Evolutionary conservation across 2,888 invertebrate species (phyloP).

Genomic region (Agrochola litura): DNA sequence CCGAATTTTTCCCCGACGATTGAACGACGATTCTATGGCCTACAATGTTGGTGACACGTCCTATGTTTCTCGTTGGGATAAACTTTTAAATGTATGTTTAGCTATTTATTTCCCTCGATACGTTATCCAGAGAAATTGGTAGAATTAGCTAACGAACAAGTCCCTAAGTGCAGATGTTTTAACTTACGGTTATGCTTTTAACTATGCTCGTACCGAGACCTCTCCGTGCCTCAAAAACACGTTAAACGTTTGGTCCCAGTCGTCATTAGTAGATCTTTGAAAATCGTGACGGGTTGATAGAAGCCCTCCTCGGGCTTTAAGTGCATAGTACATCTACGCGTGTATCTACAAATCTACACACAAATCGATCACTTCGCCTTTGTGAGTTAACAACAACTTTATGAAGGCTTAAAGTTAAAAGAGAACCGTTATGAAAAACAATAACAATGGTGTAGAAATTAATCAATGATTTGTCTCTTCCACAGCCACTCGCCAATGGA

Average conservation of each 20-base stretch:
- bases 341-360: neutral
- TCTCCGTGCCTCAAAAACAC: neutral
- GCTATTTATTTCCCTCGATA: conserved; percentile 1
- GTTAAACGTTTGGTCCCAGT: no score
- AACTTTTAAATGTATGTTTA: conserved; percentile 31
- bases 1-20: conserved; percentile 23
- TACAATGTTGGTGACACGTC: conserved; percentile 51
- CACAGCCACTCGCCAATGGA: conserved; percentile 68
- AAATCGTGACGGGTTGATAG: neutral
- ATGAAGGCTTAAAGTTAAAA: neutral
- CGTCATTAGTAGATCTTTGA: neutral
- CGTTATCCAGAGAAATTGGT: conserved; percentile 9
- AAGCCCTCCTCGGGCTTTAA: neutral
- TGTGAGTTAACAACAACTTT: neutral
- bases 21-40: conserved; percentile 29
- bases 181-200: neutral
- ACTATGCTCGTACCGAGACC: neutral
- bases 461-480: conserved; percentile 38
- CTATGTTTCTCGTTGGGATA: conserved; percentile 28
- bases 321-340: neutral
- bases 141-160: neutral
- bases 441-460: neutral
- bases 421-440: no score
- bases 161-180: neutral
- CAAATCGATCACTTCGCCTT: neutral